Conservation (phyloP, 2,797 vertebrate species). For the Anabas testudineus region DNA sequence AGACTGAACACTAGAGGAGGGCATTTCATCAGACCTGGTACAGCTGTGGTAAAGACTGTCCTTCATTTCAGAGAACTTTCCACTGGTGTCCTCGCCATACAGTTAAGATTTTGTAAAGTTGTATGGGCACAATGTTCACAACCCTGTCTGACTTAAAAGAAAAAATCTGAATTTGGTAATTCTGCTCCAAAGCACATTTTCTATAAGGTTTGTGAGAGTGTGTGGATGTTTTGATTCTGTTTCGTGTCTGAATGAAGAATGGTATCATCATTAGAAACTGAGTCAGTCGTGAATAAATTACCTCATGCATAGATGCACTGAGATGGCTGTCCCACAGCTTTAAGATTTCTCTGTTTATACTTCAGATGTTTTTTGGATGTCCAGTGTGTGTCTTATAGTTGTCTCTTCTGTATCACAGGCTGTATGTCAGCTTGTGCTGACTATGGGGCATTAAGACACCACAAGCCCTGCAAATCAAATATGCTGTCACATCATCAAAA, state of each 20-base stretch:
- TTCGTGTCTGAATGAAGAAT: neutral
- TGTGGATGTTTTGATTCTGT: neutral
- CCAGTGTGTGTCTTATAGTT: constrained; percentile 11
- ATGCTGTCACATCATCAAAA: constrained; percentile 68
- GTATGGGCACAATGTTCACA: neutral
- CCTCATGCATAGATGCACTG: neutral
- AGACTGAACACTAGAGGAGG: constrained; percentile 47
- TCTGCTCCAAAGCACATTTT: neutral
- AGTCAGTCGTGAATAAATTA: neutral
- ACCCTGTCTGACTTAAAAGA: neutral
- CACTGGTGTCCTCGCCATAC: neutral
- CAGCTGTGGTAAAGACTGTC: neutral
- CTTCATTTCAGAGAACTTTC: neutral
- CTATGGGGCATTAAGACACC: constrained; percentile 24
- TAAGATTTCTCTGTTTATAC: neutral
- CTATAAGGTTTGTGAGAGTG: neutral
- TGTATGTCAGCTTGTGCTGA: constrained; percentile 28
- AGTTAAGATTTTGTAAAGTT: neutral
- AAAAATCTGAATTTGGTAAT: neutral
- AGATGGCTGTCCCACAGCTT: neutral
- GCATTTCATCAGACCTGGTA: constrained; percentile 51
- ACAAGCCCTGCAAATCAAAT: constrained; percentile 45
- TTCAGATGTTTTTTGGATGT: constrained; percentile 16
- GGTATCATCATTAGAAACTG: constrained; percentile 5
- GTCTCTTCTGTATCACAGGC: constrained; percentile 42